Conservation (phyloP, 2,888 invertebrate species). For the Pandemis heparana region DNA sequence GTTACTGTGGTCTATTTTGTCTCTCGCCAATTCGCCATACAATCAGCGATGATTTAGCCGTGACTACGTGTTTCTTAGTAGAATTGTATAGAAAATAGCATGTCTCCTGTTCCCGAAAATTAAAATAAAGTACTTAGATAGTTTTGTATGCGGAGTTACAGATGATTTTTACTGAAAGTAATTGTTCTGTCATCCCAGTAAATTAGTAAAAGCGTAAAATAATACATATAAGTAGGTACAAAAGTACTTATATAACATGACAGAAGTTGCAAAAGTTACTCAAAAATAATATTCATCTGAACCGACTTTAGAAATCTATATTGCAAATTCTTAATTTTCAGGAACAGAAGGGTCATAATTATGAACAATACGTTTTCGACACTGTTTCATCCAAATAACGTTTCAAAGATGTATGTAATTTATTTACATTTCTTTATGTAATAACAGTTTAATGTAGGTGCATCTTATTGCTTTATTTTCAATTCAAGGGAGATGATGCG, state of each 20-base stretch:
- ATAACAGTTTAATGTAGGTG: not conserved
- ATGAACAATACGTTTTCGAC: constrained; percentile 21
- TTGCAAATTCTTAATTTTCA: not conserved
- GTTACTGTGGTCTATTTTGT: not conserved
- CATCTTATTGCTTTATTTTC: not conserved
- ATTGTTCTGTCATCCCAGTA: not conserved
- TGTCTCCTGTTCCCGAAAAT: constrained; percentile 8
- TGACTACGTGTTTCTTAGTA: not conserved
- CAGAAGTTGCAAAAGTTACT: not conserved
- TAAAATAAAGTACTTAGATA: not conserved
- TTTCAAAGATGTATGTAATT: not conserved
- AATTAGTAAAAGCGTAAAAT: too few species aligned
- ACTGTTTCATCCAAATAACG: not conserved
- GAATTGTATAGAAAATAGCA: too few species aligned
- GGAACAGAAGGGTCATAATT: constrained; percentile 7
- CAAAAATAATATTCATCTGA: not conserved
- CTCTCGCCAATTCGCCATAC: not conserved
- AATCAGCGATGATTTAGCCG: not conserved
- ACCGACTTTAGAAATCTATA: not conserved
- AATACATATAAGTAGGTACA: not conserved
- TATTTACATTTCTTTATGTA: not conserved
- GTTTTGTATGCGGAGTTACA: not conserved
- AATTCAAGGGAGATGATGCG: not conserved
- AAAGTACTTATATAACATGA: not conserved
- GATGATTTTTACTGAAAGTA: not conserved